Conservation (phyloP, 2,113 vertebrate species). For the Calypte anna region DNA sequence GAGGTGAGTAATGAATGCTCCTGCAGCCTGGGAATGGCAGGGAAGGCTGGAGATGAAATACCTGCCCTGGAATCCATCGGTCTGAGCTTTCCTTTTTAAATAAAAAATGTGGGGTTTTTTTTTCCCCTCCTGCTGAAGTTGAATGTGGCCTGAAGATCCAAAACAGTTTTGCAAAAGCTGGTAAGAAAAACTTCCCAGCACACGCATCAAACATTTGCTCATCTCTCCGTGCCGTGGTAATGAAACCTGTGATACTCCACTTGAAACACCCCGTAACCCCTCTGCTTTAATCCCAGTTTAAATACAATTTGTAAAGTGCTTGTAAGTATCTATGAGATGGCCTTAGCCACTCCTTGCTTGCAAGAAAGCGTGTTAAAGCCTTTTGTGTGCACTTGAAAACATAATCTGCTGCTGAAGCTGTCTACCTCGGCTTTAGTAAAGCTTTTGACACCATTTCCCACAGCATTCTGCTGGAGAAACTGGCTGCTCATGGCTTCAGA, state of each 20-base stretch:
- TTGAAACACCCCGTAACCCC: rapidly evolving
- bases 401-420: constrained; percentile 6
- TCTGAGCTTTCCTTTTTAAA: background rate
- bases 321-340: background rate
- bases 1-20: constrained; percentile 31
- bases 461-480: no score
- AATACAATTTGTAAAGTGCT: background rate
- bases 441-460: no score
- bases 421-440: no score
- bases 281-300: background rate
- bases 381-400: background rate
- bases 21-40: background rate
- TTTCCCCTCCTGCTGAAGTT: background rate
- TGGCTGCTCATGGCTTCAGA: no score
- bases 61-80: background rate
- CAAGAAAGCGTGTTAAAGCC: background rate
- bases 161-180: background rate
- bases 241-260: background rate
- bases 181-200: background rate
- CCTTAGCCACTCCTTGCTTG: background rate
- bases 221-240: rapidly evolving
- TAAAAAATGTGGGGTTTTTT: background rate
- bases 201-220: background rate
- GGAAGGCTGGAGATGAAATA: background rate
- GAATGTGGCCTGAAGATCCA: background rate